A percentile compares a stretch with the other conserved stretches of the same genome.
phyloP scores from a whole-genome alignment of 2,113 vertebrate species.

The Thamnophis sirtalis region DNA sequence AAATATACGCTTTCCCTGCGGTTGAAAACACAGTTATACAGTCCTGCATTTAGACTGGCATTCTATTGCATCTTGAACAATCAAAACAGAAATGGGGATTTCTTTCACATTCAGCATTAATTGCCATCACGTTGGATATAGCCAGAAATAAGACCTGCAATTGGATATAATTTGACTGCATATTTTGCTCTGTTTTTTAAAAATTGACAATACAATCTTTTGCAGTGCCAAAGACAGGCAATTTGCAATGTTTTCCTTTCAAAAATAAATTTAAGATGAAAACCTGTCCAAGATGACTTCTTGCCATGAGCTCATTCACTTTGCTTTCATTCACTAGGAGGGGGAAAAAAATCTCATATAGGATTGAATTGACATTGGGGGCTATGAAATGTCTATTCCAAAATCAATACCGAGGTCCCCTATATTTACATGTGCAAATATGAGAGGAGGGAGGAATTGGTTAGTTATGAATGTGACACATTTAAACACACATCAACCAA shows the following conservation, averaged over 20 bases:
- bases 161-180: not conserved
- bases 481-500: not conserved
- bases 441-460: not conserved
- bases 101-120: slow-evolving; percentile 52
- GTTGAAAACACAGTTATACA: not conserved
- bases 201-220: not conserved
- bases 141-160: not conserved
- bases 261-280: not conserved
- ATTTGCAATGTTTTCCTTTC: not conserved
- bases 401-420: not conserved
- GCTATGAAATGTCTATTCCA: not conserved
- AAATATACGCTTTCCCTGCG: not conserved
- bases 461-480: not conserved
- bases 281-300: not conserved
- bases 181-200: not conserved
- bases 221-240: not conserved
- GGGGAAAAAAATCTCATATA: not conserved
- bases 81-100: slow-evolving; percentile 34
- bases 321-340: not conserved
- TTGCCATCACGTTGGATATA: slow-evolving; percentile 39
- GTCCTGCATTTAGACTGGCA: not conserved
- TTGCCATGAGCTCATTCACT: not conserved
- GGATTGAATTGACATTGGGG: not conserved
- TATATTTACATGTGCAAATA: not conserved
- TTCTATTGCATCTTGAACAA: not conserved